A percentile compares a stretch with the other conserved stretches of the same genome.
These are phyloP conservation scores for Perodicticus potto DNA, from an alignment of 2,797 vertebrate species.

Conservation along the genomic window DNA sequence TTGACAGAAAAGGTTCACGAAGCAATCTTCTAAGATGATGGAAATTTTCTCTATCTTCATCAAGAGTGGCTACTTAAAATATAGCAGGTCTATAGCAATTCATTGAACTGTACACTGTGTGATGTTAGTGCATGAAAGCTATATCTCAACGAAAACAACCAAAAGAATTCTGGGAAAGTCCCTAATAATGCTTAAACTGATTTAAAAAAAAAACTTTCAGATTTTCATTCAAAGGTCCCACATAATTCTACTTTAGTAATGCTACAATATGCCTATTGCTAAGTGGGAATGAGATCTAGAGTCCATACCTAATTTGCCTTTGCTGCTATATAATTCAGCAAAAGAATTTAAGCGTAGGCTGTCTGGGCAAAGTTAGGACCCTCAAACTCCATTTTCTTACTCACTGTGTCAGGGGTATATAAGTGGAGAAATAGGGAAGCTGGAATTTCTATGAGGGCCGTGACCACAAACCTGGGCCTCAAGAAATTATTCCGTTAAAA, in stretches of 20 bases:
- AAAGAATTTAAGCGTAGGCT: not conserved
- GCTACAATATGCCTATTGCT: not conserved
- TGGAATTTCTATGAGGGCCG: not conserved
- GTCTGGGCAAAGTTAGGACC: not conserved
- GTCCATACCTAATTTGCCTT: not conserved
- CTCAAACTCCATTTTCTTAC: not conserved
- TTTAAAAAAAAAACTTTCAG: not conserved
- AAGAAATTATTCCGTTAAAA: constrained; percentile 11
- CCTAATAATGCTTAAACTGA: not conserved
- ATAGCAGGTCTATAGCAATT: not conserved
- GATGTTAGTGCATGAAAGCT: not conserved
- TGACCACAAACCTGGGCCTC: not conserved
- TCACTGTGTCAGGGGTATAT: not conserved
- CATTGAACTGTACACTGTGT: not conserved
- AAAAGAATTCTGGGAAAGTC: not conserved
- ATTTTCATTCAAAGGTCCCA: not conserved
- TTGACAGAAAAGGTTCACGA: not conserved
- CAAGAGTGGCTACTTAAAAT: not conserved
- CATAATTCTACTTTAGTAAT: not conserved
- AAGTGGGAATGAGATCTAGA: not conserved
- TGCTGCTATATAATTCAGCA: not conserved
- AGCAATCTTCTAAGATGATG: not conserved
- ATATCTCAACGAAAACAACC: not conserved
- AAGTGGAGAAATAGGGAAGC: not conserved
- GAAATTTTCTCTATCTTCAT: not conserved